phyloP scores from a whole-genome alignment of 2,113 vertebrate species.

The Pelecanus crispus region DNA sequence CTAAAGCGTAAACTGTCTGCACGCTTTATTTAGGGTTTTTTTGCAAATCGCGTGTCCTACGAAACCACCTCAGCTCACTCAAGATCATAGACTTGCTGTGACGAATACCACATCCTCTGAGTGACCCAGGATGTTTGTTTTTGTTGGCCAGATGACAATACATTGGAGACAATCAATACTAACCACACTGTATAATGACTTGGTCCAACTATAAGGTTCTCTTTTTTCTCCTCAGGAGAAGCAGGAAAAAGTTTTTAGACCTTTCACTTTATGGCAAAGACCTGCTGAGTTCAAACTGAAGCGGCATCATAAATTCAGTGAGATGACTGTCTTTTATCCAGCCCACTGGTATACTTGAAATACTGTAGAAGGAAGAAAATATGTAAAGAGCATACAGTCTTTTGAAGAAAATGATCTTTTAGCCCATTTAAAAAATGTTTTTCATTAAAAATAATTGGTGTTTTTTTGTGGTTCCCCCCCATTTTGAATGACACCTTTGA shows the following conservation, averaged over 20 bases:
- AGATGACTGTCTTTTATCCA: background rate
- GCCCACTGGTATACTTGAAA: background rate
- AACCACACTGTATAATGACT: background rate
- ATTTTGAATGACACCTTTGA: background rate
- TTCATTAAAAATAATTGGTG: background rate
- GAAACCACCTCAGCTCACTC: background rate
- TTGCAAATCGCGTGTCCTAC: background rate
- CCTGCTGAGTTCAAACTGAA: constrained; percentile 29
- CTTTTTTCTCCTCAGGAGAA: background rate
- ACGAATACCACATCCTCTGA: background rate
- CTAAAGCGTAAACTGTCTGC: background rate
- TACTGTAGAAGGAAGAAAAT: background rate
- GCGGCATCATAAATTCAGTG: background rate
- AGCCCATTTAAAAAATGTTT: background rate
- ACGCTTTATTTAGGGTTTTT: background rate
- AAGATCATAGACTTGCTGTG: background rate
- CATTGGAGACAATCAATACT: background rate
- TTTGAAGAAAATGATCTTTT: background rate
- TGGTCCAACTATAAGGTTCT: background rate
- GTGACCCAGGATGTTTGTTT: background rate
- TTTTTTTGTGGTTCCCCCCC: background rate
- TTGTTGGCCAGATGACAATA: constrained; percentile 18
- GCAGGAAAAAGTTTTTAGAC: background rate
- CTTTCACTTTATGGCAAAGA: constrained; percentile 1
- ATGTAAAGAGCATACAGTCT: background rate